Percentiles rank a stretch among this genome's conserved stretches.
phyloP scores from a whole-genome alignment of 1,140 invertebrate species.

The Nomia melanderi region DNA sequence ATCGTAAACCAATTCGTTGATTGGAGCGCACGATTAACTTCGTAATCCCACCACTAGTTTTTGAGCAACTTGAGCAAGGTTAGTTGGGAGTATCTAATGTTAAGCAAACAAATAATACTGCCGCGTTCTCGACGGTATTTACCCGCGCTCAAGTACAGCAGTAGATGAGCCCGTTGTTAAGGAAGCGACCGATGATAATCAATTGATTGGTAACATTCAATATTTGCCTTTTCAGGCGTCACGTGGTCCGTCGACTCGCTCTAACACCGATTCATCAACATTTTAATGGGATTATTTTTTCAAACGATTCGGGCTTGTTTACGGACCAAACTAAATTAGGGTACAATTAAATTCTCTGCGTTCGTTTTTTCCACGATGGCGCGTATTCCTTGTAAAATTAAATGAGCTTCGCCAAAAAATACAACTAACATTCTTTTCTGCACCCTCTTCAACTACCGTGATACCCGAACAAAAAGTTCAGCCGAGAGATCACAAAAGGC shows the following conservation, averaged over 20 bases:
- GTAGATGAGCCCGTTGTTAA: slow-evolving; percentile 1
- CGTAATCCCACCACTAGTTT: neutral
- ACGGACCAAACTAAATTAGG: too few species aligned
- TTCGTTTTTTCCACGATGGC: too few species aligned
- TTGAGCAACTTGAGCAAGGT: neutral
- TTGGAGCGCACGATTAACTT: neutral
- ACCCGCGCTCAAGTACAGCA: neutral
- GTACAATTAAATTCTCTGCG: too few species aligned
- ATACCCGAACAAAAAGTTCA: too few species aligned
- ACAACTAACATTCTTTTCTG: too few species aligned
- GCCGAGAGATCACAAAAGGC: too few species aligned
- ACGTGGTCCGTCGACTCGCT: neutral
- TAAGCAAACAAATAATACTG: neutral
- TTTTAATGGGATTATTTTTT: neutral
- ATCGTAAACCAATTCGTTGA: neutral
- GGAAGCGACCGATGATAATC: slow-evolving; percentile 15
- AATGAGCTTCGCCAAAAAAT: too few species aligned
- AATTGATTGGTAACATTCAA: slow-evolving; percentile 25
- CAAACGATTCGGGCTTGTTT: too few species aligned
- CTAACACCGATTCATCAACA: neutral
- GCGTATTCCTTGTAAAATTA: too few species aligned
- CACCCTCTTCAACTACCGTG: too few species aligned
- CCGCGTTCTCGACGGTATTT: neutral
- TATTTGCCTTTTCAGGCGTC: slow-evolving; percentile 18
- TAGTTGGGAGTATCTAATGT: neutral